Conservation (phyloP, 2,113 vertebrate species). For the Microcebus jonahi region DNA sequence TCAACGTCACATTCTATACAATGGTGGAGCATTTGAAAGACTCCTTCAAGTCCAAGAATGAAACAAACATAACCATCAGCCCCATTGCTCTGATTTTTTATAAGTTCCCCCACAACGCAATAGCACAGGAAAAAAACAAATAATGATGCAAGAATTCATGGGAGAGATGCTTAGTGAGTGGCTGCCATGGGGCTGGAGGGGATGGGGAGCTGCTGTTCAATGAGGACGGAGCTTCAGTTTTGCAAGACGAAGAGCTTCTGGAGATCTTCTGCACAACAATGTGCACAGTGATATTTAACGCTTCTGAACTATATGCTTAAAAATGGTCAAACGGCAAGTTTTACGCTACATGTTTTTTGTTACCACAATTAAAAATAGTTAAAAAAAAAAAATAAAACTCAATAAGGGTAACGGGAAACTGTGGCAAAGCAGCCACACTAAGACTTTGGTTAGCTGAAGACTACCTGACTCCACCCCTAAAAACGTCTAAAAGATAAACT, state of each 20-base stretch:
- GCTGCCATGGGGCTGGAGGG: accelerated
- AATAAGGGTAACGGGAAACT: not conserved
- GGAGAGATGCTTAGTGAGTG: not conserved
- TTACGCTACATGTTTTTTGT: not conserved
- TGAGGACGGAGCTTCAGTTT: not conserved
- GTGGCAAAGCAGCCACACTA: not conserved
- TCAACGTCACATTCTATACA: not conserved
- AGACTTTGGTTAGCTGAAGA: not conserved
- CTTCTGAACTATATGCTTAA: no score
- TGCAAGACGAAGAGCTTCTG: not conserved
- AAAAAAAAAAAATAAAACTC: not conserved
- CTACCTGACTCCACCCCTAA: not conserved
- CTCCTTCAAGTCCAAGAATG: not conserved
- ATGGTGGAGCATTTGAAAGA: not conserved
- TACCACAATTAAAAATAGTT: not conserved
- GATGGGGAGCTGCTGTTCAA: no score
- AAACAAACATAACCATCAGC: not conserved
- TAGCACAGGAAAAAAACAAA: not conserved
- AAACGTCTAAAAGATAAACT: not conserved
- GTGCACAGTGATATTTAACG: not conserved
- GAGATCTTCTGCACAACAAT: not conserved
- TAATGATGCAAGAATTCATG: not conserved
- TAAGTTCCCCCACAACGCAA: not conserved
- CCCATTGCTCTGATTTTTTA: not conserved
- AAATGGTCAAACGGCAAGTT: not conserved